Conservation (phyloP, 2,113 vertebrate species). For the Pygoscelis adeliae region DNA sequence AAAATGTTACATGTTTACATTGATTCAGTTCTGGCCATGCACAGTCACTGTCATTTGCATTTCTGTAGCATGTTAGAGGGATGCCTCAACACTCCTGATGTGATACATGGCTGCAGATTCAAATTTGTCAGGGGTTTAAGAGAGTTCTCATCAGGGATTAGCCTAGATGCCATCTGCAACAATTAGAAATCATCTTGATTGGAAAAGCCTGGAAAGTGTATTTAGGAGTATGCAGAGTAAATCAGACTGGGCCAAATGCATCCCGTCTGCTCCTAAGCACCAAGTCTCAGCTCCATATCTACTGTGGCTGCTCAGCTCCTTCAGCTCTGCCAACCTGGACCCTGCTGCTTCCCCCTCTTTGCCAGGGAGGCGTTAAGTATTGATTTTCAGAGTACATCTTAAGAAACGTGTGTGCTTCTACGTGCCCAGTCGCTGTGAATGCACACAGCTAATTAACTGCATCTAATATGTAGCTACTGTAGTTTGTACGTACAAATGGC, state of each 20-base stretch:
- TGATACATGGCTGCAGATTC: neutral
- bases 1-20: neutral
- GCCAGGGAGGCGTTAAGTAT: neutral
- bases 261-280: neutral
- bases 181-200: constrained; percentile 13
- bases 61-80: neutral
- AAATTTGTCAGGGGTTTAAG: neutral
- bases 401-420: neutral
- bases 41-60: neutral
- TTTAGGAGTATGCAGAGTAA: neutral
- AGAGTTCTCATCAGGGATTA: constrained; percentile 22
- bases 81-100: neutral
- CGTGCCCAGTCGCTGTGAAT: neutral
- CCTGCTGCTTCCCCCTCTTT: neutral
- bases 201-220: neutral
- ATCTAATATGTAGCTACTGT: neutral
- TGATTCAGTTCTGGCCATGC: neutral
- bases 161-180: neutral
- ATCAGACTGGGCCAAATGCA: neutral
- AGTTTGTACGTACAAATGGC: neutral
- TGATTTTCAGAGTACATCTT: neutral
- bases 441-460: neutral
- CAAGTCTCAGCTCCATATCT: neutral
- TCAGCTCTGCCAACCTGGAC: neutral
- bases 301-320: neutral